Percentiles rank a stretch among this genome's conserved stretches.
Evolutionary conservation across 2,113 vertebrate species (phyloP).

Genomic region (Burhinus oedicnemus): DNA sequence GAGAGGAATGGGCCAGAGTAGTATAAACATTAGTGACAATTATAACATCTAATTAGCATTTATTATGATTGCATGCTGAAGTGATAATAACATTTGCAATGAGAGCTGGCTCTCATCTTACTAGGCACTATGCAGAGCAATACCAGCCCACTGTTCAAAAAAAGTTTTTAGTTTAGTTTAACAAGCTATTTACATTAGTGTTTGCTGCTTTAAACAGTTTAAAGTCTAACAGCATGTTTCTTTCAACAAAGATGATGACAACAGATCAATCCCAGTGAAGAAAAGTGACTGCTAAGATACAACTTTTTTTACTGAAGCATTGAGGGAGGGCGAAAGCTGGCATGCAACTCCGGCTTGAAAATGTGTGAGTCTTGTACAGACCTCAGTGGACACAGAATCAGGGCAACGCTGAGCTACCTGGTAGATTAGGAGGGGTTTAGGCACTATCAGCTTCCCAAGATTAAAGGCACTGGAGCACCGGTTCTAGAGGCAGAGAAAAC

Average conservation of each 20-base stretch:
- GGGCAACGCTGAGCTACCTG: not conserved
- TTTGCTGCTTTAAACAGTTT: not conserved
- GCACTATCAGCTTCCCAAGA: not conserved
- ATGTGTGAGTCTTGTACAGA: not conserved
- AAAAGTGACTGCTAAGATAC: not conserved
- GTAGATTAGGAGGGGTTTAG: not conserved
- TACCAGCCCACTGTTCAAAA: not conserved
- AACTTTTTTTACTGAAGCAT: not conserved
- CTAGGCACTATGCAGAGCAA: not conserved
- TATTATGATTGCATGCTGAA: not conserved
- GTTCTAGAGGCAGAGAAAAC: not conserved
- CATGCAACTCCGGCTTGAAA: not conserved
- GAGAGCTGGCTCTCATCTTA: not conserved
- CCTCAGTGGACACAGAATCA: not conserved
- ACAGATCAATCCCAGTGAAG: not conserved
- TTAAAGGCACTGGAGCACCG: not conserved
- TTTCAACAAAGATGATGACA: not conserved
- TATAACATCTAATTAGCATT: not conserved
- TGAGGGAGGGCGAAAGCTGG: not conserved
- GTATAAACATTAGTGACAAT: not conserved
- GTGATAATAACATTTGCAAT: not conserved
- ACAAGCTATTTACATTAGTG: not conserved
- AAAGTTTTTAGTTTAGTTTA: not conserved
- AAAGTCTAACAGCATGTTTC: not conserved
- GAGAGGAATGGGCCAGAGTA: not conserved